These are phyloP conservation scores for Stratiomys singularior DNA, from an alignment of 2,888 invertebrate species.

Conservation along the genomic window DNA sequence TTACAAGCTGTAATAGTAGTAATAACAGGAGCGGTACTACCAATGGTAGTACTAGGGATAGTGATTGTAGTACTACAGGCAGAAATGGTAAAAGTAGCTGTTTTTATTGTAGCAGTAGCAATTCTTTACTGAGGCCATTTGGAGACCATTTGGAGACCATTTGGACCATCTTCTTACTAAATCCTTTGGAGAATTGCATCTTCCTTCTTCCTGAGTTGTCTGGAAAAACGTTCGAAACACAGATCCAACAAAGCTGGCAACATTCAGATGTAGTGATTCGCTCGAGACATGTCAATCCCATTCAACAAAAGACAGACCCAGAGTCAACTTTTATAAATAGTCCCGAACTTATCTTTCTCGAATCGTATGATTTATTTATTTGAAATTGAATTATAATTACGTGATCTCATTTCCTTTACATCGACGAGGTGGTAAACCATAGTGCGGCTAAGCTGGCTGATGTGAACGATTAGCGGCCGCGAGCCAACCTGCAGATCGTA, in stretches of 20 bases:
- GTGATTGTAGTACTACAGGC: no score
- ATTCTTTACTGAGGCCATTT: no score
- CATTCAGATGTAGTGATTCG: background rate
- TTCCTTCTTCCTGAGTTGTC: no score
- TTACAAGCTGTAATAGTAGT: no score
- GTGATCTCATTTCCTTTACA: constrained; percentile 56
- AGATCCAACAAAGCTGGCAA: background rate
- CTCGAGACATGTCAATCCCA: background rate
- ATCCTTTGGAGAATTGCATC: no score
- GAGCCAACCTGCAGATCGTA: constrained; percentile 12
- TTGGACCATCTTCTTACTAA: no score
- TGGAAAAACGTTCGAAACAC: background rate
- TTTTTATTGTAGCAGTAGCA: no score
- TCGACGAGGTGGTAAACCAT: constrained; percentile 50
- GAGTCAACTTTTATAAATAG: constrained; percentile 22
- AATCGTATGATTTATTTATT: constrained; percentile 54
- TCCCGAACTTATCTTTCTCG: constrained; percentile 4
- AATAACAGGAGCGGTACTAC: no score
- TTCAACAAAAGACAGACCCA: constrained; percentile 14
- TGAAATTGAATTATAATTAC: constrained; percentile 57
- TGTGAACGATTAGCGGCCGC: constrained; percentile 24
- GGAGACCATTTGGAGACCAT: no score
- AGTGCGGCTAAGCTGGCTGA: constrained; percentile 22
- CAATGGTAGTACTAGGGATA: no score
- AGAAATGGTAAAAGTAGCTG: no score